phyloP scores from a whole-genome alignment of 1,140 invertebrate species.

The Papilio machaon region DNA sequence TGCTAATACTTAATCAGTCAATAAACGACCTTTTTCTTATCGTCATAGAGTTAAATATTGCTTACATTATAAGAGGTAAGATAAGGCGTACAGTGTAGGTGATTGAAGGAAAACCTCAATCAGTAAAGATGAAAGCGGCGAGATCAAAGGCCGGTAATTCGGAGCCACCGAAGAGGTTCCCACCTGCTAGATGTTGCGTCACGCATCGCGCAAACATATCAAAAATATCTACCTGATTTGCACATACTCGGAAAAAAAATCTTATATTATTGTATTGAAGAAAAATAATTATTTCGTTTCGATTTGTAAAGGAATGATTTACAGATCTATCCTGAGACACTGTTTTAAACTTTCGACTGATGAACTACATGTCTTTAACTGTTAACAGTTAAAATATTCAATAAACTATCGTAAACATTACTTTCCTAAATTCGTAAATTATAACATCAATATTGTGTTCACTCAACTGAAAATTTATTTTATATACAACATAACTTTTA shows the following conservation, averaged over 20 bases:
- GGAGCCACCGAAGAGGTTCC: conserved; percentile 10
- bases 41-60: neutral
- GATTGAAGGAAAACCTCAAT: conserved; percentile 27
- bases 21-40: neutral
- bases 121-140: conserved; percentile 27
- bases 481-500: no score
- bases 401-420: no score
- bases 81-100: neutral
- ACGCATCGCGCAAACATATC: conserved; percentile 2
- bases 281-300: no score
- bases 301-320: no score
- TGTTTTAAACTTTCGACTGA: no score
- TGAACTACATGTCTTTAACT: neutral
- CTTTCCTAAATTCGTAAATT: no score
- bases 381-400: neutral
- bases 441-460: no score
- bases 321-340: no score
- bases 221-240: neutral
- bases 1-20: neutral
- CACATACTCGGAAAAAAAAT: neutral
- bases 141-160: conserved; percentile 34
- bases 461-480: no score
- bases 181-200: conserved; percentile 22
- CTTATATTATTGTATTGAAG: no score
- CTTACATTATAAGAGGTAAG: neutral